Percentiles rank a stretch among this genome's conserved stretches.
Evolutionary conservation across 1,140 invertebrate genomes (phyloP).

Genomic region (Spodoptera litura): DNA sequence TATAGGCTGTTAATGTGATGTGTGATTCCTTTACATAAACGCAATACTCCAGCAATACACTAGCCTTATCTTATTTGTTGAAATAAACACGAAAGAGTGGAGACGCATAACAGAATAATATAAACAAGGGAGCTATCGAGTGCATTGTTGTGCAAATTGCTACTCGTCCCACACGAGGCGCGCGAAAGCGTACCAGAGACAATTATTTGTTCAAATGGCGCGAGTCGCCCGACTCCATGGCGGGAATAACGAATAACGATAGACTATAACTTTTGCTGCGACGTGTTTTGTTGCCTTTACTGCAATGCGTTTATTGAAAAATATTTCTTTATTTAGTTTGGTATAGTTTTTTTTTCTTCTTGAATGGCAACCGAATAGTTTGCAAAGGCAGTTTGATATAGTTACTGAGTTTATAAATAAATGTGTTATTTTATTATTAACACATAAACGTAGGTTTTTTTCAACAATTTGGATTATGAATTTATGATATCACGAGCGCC

Average conservation of each 20-base stretch:
- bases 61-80: background rate
- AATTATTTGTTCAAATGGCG: conserved; percentile 22
- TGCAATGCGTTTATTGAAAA: conserved; percentile 6
- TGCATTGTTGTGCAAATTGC: conserved; percentile 38
- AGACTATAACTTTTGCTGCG: background rate
- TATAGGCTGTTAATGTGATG: no score
- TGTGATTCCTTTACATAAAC: no score
- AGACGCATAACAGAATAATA: conserved; percentile 1
- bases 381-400: no score
- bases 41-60: no score
- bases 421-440: no score
- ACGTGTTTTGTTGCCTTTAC: background rate
- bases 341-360: background rate
- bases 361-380: no score
- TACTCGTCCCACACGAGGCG: conserved; percentile 5
- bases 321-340: conserved; percentile 5
- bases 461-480: no score
- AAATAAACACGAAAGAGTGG: background rate
- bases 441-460: no score
- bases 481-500: no score
- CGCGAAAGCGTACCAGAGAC: background rate
- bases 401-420: no score
- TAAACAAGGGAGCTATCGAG: conserved; percentile 30
- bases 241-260: conserved; percentile 30
- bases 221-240: background rate